Evolutionary conservation across 2,797 vertebrate genomes (phyloP), one percentile per base, ranked within the genome.

Genomic region (Pangasius mekongensis): DNA sequence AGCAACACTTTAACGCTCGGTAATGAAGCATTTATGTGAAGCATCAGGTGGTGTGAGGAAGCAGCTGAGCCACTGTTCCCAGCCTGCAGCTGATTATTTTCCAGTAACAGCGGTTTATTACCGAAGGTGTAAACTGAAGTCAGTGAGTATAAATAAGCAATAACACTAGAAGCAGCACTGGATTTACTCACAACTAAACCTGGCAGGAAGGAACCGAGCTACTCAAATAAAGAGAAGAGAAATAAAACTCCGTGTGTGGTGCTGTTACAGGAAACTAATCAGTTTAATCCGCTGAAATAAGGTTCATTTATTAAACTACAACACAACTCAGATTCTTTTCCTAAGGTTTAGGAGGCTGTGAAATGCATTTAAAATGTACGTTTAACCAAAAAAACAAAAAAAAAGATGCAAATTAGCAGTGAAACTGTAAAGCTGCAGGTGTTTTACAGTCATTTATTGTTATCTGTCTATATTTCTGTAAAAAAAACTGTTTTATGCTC

Each of bases 91-190:
- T 60, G 78, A 82, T 82, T 82, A 60, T 39, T 60, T 60, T 43
- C 33, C 78, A 27, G 43, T 62, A 82, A 82, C 11, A 10, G n/a
- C 36, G 77, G 43, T 58, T 82, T 81, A 39, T 82, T 60, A 60
- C 33, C 27, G 33, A 14, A 60, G 49, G 49, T 54, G 76, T 33
- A 18, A 54, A 78, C 39, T 33, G 76, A 54, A 54, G 49, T 33
- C n/a, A 24, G 78, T 60, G 78, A 39, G 33, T 39, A 39, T 60
- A 24, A 81, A 60, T 81, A 39, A 60, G 52, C 77, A 36, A 39
- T 58, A 58, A 80, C 52, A 36, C 1, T 2, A 30, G 8, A 20
- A 78, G 3, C 7, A 54, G 49, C 14, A 54, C 49, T 24, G 54
- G 52, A 81, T 39, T 39, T n/a, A 39, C 60, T 60, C 62, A 43